A percentile compares a stretch with the other conserved stretches of the same genome.
Conservation (phyloP, 2,888 invertebrate genomes). For the Tiliacea aurago region DNA sequence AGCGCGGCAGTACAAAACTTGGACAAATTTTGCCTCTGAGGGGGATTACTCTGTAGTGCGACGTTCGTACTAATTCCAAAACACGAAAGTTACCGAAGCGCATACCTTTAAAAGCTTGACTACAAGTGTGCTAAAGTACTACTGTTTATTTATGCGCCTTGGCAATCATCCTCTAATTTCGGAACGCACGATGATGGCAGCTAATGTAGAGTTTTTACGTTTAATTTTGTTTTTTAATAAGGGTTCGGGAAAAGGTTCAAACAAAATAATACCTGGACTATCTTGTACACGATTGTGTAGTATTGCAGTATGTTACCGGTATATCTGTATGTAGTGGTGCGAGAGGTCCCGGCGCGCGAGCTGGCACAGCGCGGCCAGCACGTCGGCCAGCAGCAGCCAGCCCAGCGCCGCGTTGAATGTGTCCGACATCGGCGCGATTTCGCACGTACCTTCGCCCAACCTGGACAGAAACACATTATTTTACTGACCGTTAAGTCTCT, state of each 20-base stretch:
- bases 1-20: not conserved
- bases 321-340: conserved; percentile 92
- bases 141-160: not conserved
- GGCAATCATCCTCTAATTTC: not conserved
- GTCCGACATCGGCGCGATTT: conserved; percentile 90
- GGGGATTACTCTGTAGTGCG: not conserved
- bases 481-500: not conserved
- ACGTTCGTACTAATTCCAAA: not conserved
- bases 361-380: conserved; percentile 92
- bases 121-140: not conserved
- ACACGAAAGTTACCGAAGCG: not conserved
- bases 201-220: not conserved
- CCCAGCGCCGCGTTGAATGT: conserved; percentile 91
- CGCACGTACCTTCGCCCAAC: conserved; percentile 90
- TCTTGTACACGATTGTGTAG: not conserved
- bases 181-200: not conserved
- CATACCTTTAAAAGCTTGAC: not conserved
- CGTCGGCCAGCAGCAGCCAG: conserved; percentile 94
- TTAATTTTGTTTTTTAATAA: not conserved
- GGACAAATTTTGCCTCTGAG: not conserved
- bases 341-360: conserved; percentile 93
- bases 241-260: not conserved
- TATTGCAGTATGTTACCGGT: conserved; percentile 74
- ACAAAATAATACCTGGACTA: not conserved
- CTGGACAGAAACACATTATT: conserved; percentile 73